These are phyloP conservation scores for Astreopora myriophthalma DNA, from an alignment of 64 coral and sea anemone species.

Conservation along the genomic window DNA sequence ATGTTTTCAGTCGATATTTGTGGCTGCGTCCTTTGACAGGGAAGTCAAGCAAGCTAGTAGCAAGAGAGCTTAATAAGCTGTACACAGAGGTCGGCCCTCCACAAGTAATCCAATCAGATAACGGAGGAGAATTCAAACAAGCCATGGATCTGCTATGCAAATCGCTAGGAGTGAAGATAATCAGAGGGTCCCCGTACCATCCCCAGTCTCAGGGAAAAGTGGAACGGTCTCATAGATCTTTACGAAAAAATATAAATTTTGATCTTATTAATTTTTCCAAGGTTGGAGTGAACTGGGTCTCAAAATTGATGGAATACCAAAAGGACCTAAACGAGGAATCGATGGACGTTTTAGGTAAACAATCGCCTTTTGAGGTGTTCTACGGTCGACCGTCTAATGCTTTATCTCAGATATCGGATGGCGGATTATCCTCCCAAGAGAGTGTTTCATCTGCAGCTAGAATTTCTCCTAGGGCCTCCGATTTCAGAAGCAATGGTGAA, in stretches of 20 bases:
- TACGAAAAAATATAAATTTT: neutral
- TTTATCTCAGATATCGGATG: neutral
- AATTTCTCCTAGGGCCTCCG: neutral
- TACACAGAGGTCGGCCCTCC: neutral
- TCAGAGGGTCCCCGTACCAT: neutral
- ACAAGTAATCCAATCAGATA: neutral
- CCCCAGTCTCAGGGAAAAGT: conserved; percentile 62
- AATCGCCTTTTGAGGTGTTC: neutral
- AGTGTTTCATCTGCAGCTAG: neutral
- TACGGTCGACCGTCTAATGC: neutral
- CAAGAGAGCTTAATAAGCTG: neutral
- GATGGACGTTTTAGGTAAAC: neutral
- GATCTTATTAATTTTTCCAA: neutral
- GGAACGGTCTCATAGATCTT: neutral
- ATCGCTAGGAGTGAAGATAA: neutral
- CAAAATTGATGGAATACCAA: neutral
- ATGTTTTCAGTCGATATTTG: neutral
- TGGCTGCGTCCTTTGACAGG: neutral
- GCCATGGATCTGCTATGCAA: neutral
- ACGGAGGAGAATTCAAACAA: neutral
- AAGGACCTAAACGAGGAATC: conserved; percentile 17
- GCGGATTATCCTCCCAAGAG: conserved; percentile 27
- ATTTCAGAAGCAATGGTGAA: neutral
- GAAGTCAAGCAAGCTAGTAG: neutral
- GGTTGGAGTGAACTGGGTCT: neutral